Conservation (phyloP, 1,140 invertebrate species). For the Megathymus violae region DNA sequence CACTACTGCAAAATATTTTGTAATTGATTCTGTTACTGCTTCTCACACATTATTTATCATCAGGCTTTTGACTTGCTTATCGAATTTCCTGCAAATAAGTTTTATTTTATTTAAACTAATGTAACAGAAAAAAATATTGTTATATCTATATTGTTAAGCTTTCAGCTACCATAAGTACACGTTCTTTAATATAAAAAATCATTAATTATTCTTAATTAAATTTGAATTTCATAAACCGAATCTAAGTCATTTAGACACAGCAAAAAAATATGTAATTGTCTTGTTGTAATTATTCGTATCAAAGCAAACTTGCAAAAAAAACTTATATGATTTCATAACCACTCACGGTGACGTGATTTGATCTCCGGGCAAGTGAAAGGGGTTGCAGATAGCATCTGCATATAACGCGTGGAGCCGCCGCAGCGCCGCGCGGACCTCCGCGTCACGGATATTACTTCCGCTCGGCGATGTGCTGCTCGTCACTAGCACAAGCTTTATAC, state of each 20-base stretch:
- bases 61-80: constrained; percentile 85
- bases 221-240: too few relatives aligned
- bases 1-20: neutral
- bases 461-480: constrained; percentile 96
- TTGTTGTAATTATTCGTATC: too few relatives aligned
- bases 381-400: constrained; percentile 96
- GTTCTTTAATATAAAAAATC: too few relatives aligned
- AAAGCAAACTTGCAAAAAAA: too few relatives aligned
- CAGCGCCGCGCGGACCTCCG: constrained; percentile 97
- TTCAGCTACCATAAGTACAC: too few relatives aligned
- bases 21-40: neutral
- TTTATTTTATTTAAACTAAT: too few relatives aligned
- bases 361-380: constrained; percentile 96
- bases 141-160: too few relatives aligned
- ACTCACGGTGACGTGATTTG: constrained; percentile 91
- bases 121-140: too few relatives aligned
- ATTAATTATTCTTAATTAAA: too few relatives aligned
- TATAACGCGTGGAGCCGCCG: constrained; percentile 95
- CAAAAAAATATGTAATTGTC: too few relatives aligned
- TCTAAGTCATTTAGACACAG: too few relatives aligned
- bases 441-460: constrained; percentile 94
- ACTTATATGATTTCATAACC: too few relatives aligned
- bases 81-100: constrained; percentile 86
- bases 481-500: constrained; percentile 97
- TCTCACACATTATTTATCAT: constrained; percentile 82